Percentiles rank a stretch among this genome's conserved stretches.
Evolutionary conservation across 92 coral and sea anemone genomes (phyloP).

Genomic region (Phenganax subtilis): DNA sequence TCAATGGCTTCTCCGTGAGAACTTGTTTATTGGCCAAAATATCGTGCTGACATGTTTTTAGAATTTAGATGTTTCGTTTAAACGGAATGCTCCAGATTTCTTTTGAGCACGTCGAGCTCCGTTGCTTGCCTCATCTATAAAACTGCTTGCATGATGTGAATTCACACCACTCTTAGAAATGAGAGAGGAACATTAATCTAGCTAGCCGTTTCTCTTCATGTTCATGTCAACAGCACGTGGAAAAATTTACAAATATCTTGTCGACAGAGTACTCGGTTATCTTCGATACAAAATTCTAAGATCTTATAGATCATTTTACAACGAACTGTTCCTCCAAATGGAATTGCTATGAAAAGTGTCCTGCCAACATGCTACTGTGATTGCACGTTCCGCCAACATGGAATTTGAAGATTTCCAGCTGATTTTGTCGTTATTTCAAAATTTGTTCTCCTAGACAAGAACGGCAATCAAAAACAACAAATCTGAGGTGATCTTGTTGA

Average conservation of each 20-base stretch:
- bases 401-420: not conserved
- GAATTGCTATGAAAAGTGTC: not conserved
- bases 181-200: not conserved
- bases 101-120: not conserved
- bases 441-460: not conserved
- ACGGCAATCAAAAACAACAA: conserved; percentile 21
- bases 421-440: not conserved
- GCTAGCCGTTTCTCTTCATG: conserved; percentile 7
- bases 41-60: conserved; percentile 17
- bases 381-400: too few species aligned
- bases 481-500: conserved; percentile 23
- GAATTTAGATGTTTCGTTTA: not conserved
- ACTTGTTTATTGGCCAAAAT: conserved; percentile 25
- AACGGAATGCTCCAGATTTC: not conserved
- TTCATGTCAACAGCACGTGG: conserved; percentile 20
- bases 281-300: not conserved
- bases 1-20: conserved; percentile 9
- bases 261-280: conserved; percentile 16
- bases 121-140: not conserved
- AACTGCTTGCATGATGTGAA: not conserved
- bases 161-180: not conserved
- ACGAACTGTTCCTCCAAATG: not conserved
- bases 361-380: not conserved
- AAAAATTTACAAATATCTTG: conserved; percentile 14
- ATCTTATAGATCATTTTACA: not conserved